Evolutionary conservation across 37 sponge, comb jelly and placozoan species (phyloP).

Genomic region (Dysidea cf. avara): DNA sequence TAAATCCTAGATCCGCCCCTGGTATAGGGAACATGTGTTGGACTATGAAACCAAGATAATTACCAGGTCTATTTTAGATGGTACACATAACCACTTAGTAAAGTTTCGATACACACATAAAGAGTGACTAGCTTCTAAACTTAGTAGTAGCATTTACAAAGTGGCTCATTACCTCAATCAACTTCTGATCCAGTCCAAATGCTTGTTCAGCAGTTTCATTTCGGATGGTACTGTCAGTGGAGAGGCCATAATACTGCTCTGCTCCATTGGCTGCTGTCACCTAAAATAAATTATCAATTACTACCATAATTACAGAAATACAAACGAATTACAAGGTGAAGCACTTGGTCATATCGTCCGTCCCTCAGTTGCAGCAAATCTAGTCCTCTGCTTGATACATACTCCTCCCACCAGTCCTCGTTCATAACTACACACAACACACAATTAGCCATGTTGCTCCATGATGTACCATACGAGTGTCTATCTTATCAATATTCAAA

Average conservation of each 20-base stretch:
- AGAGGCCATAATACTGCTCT: conserved; percentile 57
- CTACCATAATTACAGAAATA: background rate
- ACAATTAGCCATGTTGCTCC: no score
- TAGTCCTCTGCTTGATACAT: conserved; percentile 1
- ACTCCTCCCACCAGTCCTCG: conserved; percentile 48
- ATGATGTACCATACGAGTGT: no score
- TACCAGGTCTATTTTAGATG: no score
- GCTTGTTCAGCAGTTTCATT: conserved; percentile 42
- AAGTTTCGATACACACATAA: conserved; percentile 27
- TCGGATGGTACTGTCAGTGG: conserved; percentile 39
- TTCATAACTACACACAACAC: conserved; percentile 50
- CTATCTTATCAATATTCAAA: no score
- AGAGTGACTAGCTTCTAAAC: background rate
- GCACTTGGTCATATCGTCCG: conserved; percentile 66
- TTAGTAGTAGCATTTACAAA: background rate
- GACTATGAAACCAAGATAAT: no score
- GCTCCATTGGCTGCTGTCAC: conserved; percentile 78
- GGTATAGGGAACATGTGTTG: no score
- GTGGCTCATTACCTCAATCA: conserved; percentile 39
- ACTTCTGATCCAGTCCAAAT: conserved; percentile 41
- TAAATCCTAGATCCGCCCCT: no score
- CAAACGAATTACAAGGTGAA: conserved; percentile 57
- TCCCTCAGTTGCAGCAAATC: conserved; percentile 57
- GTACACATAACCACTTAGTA: no score
- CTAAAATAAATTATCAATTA: background rate